Conservation (phyloP, 2,797 vertebrate species). For the Podarcis siculus region DNA sequence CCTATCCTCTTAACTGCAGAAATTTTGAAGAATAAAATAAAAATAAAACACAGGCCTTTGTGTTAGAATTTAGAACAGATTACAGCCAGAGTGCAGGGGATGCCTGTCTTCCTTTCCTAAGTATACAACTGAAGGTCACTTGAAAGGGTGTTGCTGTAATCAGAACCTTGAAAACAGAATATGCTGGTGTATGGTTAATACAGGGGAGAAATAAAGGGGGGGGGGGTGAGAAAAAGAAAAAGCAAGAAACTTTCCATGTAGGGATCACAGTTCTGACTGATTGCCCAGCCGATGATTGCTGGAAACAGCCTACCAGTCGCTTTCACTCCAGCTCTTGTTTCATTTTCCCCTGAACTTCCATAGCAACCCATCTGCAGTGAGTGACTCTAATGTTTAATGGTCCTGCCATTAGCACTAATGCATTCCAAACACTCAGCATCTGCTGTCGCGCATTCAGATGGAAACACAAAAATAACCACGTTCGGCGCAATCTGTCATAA, state of each 20-base stretch:
- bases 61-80: not conserved
- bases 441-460: slow-evolving; percentile 84
- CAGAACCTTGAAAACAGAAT: not conserved
- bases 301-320: slow-evolving; percentile 57
- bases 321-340: slow-evolving; percentile 54
- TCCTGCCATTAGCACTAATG: slow-evolving; percentile 92
- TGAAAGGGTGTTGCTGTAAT: not conserved
- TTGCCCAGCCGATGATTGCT: slow-evolving; percentile 47
- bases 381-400: slow-evolving; percentile 86
- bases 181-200: fast-evolving
- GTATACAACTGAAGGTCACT: slow-evolving; percentile 7
- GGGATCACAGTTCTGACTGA: slow-evolving; percentile 12
- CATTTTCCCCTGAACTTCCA: slow-evolving; percentile 74
- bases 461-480: slow-evolving; percentile 75
- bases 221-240: not conserved
- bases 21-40: not conserved
- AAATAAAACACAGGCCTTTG: not conserved
- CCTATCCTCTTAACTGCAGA: not conserved
- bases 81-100: not conserved
- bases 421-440: slow-evolving; percentile 90
- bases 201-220: not conserved
- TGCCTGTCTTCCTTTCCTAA: not conserved
- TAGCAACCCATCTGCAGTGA: slow-evolving; percentile 87
- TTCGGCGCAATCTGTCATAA: slow-evolving; percentile 54
- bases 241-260: not conserved